Percentiles rank a stretch among this genome's conserved stretches.
phyloP scores from a whole-genome alignment of 1,140 invertebrate genomes.

The Thalassaphorura encarpata region DNA sequence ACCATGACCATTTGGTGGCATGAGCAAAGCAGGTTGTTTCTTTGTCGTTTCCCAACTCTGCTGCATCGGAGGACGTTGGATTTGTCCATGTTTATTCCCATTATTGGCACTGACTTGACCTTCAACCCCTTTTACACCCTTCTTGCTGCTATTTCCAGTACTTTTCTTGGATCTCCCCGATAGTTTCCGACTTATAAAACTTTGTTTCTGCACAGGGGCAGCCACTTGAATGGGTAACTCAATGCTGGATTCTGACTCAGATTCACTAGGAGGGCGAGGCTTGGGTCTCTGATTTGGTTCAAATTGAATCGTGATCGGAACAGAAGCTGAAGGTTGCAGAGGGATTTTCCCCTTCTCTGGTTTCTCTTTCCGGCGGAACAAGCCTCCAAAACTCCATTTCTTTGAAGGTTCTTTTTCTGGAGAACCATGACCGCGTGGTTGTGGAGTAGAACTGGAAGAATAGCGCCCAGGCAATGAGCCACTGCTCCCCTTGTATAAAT shows the following conservation, averaged over 20 bases:
- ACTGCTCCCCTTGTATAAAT: constrained; percentile 18
- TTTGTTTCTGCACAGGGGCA: background rate
- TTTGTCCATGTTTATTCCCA: constrained; percentile 2
- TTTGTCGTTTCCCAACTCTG: constrained; percentile 31
- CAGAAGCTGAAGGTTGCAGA: background rate
- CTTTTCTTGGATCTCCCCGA: background rate
- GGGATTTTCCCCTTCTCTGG: background rate
- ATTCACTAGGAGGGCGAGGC: background rate
- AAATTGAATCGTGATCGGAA: constrained; percentile 7
- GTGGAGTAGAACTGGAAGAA: constrained; percentile 1
- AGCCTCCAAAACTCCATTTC: constrained; percentile 30
- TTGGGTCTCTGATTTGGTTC: background rate
- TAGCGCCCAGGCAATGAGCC: constrained; percentile 14
- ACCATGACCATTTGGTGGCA: background rate
- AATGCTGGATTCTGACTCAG: background rate
- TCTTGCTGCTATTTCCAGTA: background rate
- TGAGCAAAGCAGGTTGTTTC: background rate
- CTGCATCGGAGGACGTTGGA: background rate
- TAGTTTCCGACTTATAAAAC: background rate
- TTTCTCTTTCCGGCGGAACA: constrained; percentile 29
- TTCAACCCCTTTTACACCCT: background rate
- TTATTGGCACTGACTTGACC: constrained; percentile 5
- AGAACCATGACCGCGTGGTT: background rate
- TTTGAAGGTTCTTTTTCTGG: constrained; percentile 7
- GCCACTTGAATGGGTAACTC: background rate